Evolutionary conservation across 2,113 vertebrate species (phyloP).

Genomic region (Pseudorhombus dupliciocellatus): DNA sequence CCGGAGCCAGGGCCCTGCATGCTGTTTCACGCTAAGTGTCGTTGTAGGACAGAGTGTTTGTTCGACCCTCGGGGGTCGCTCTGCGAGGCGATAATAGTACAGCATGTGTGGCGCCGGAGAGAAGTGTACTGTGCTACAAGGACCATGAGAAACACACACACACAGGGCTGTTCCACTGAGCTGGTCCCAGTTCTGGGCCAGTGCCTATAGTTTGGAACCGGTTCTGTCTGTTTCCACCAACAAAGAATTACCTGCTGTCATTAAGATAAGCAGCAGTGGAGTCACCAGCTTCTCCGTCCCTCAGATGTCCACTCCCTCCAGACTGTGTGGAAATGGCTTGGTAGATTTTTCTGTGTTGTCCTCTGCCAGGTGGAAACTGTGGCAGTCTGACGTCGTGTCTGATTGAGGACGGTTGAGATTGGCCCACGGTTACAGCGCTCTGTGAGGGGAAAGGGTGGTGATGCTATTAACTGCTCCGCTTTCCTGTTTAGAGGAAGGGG

Average conservation of each 20-base stretch:
- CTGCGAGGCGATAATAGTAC: slow-evolving; percentile 39
- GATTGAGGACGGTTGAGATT: slow-evolving; percentile 33
- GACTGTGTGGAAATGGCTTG: background rate
- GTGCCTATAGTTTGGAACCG: too few relatives aligned
- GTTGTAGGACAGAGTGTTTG: slow-evolving; percentile 31
- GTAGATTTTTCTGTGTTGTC: background rate
- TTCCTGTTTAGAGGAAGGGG: slow-evolving; percentile 76
- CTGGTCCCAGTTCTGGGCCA: too few relatives aligned
- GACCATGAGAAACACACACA: slow-evolving; percentile 15
- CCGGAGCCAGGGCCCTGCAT: slow-evolving; percentile 23
- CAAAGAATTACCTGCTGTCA: slow-evolving; percentile 47
- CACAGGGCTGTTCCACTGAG: too few relatives aligned
- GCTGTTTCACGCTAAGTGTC: slow-evolving; percentile 33
- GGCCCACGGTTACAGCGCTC: slow-evolving; percentile 23
- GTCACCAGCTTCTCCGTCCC: slow-evolving; percentile 8
- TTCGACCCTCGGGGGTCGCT: slow-evolving; percentile 27
- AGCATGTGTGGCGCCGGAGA: background rate
- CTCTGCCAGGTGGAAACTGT: slow-evolving; percentile 18
- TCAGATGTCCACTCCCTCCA: background rate
- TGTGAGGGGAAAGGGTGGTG: slow-evolving; percentile 70
- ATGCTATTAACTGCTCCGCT: slow-evolving; percentile 67
- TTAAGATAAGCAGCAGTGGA: slow-evolving; percentile 35
- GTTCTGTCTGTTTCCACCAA: too few relatives aligned
- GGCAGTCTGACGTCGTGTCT: slow-evolving; percentile 16
- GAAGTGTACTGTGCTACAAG: slow-evolving; percentile 14